A percentile compares a stretch with the other conserved stretches of the same genome.
These are phyloP conservation scores for Cantharis lateralis DNA, from an alignment of 2,888 invertebrate genomes.

Conservation along the genomic window DNA sequence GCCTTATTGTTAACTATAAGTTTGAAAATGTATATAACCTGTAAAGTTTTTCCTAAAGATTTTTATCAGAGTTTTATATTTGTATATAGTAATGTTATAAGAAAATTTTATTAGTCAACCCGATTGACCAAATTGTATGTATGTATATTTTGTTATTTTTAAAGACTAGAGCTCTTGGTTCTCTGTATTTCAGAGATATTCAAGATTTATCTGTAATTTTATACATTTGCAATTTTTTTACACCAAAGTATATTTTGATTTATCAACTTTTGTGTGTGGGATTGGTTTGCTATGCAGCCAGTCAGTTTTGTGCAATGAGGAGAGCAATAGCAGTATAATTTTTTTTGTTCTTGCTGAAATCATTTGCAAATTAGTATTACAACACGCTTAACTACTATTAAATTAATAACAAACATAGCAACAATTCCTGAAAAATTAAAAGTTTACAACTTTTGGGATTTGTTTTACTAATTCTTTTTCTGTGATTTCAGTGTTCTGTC, in stretches of 20 bases:
- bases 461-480: neutral
- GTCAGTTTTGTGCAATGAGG: conserved; percentile 7
- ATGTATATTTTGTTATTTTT: conserved; percentile 1
- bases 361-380: neutral
- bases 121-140: conserved; percentile 5
- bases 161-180: neutral
- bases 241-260: conserved; percentile 13
- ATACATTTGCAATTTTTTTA: conserved; percentile 13
- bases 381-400: neutral
- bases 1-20: neutral
- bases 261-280: neutral
- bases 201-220: neutral
- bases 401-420: neutral
- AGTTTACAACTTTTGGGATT: neutral
- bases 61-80: conserved; percentile 14
- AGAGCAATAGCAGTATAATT: conserved; percentile 9
- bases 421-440: neutral
- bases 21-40: conserved; percentile 4
- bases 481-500: neutral
- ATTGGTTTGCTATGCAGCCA: neutral
- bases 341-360: neutral
- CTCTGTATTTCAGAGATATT: neutral
- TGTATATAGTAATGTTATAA: conserved; percentile 3
- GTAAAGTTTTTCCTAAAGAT: conserved; percentile 3
- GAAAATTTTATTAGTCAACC: neutral